A percentile compares a stretch with the other conserved stretches of the same genome.
Evolutionary conservation across 1,140 invertebrate species (phyloP).

Genomic region (Bicyclus anynana): DNA sequence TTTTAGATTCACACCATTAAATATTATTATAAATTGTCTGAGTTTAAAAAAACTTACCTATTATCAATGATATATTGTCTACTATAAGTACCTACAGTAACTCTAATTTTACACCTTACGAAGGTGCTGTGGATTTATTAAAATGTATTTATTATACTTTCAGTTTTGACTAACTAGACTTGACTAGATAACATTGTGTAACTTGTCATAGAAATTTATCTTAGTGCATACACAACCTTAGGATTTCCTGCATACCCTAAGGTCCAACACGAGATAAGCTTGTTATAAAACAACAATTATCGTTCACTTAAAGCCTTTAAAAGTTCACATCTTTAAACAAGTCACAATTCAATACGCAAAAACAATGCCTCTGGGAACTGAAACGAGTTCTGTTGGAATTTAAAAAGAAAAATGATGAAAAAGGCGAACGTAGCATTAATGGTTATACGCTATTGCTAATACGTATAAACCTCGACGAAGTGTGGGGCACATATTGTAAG

Average conservation of each 20-base stretch:
- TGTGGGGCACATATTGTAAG: not conserved
- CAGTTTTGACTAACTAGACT: too few species aligned
- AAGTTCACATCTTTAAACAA: constrained; percentile 9
- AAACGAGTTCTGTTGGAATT: constrained; percentile 19
- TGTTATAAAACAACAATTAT: constrained; percentile 11
- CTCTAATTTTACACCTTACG: too few species aligned
- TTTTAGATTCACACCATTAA: too few species aligned
- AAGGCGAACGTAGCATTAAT: not conserved
- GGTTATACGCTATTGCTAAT: not conserved
- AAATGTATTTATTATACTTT: too few species aligned
- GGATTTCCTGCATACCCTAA: constrained; percentile 1
- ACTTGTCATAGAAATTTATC: too few species aligned
- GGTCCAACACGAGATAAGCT: not conserved
- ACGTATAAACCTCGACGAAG: not conserved
- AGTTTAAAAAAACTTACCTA: too few species aligned
- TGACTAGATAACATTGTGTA: too few species aligned
- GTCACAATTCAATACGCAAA: constrained; percentile 19
- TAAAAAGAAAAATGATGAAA: constrained; percentile 12
- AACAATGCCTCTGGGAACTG: constrained; percentile 24
- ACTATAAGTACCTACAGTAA: too few species aligned
- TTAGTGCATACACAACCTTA: not conserved
- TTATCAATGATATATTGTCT: too few species aligned
- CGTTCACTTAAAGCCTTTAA: constrained; percentile 9
- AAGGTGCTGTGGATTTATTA: too few species aligned
- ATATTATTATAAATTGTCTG: too few species aligned